Evolutionary conservation across 2,888 invertebrate genomes (phyloP), one percentile per base, ranked within the genome.

Genomic region (Ectemnius lituratus): DNA sequence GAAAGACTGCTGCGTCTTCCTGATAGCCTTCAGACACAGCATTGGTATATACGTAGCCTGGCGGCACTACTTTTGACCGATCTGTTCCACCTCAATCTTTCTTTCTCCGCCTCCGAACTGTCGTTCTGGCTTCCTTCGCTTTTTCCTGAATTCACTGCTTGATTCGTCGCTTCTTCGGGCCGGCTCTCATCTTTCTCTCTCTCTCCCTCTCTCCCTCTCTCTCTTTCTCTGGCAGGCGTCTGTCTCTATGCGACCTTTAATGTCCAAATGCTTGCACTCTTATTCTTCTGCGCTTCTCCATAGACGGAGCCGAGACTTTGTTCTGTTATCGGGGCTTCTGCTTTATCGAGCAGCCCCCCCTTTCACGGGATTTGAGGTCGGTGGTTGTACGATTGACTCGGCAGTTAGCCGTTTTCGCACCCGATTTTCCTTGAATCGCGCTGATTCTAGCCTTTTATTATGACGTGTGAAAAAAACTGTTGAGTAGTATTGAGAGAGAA

Each of bases 41-140:
- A 23, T 62, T 59, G 11, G 57, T 37, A 37, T 37, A 37, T 37
- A 37, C 11, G 37, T 37, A 37, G 11, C 8, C 37, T 37, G 37
- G 37, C 37, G 8, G 37, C 37, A 37, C 37, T 37, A 37, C 63
- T 64, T 76, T 81, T 79, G 58, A 76, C 61, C 62, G 76, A 70
- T 71, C 23, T 23, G 23, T 23, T 23, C 23, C 23, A 23, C 23
- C 23, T 23, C 23, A 23, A 23, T 23, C 64, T 67, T 37, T 37
- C 37, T 8, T 6, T 37, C 37, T 70, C 67, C 52, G 64, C n/a
- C n/a, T 49, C 57, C 64, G 65, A 75, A 16, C 67, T 52, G 13
- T 45, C 49, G 46, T 66, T 62, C 13, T 16, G 52, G 52, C 16
- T 28, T 64, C 56, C 6, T 13, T 27, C 63, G 61, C 67, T 45